Conservation (phyloP, 2,113 vertebrate species). For the Hymenochirus boettgeri region DNA sequence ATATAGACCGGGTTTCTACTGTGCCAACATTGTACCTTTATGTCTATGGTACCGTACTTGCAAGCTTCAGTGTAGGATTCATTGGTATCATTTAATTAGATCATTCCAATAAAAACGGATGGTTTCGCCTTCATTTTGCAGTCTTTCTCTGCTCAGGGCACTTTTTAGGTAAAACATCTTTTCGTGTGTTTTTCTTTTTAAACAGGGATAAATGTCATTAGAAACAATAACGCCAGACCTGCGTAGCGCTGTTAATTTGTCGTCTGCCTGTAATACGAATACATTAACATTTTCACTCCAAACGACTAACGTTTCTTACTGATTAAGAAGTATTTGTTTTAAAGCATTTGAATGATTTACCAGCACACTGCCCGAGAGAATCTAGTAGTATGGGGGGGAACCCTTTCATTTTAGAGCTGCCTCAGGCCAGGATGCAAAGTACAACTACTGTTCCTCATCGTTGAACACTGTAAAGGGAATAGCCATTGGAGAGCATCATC, state of each 20-base stretch:
- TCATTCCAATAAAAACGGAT: too few species aligned
- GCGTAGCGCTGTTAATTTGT: constrained; percentile 52
- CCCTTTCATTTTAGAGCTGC: neutral
- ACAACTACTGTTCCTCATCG: neutral
- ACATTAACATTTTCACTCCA: constrained; percentile 61
- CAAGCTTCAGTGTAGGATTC: too few species aligned
- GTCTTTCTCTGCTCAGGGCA: constrained; percentile 3
- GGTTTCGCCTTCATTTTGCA: neutral
- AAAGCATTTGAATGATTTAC: constrained; percentile 49
- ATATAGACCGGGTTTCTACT: too few species aligned
- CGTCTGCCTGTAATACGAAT: constrained; percentile 53
- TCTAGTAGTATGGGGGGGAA: constrained; percentile 13
- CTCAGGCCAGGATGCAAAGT: neutral
- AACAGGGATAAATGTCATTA: constrained; percentile 49
- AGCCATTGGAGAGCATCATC: neutral
- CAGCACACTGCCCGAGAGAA: constrained; percentile 15
- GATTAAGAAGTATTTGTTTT: constrained; percentile 62
- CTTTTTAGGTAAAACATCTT: constrained; percentile 6
- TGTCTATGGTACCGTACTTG: too few species aligned
- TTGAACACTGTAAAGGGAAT: neutral
- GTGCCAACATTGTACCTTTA: too few species aligned
- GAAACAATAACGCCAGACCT: constrained; percentile 20
- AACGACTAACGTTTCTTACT: constrained; percentile 58
- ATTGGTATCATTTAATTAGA: too few species aligned
- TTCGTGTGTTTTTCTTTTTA: constrained; percentile 36